Conservation (phyloP, 92 coral and sea anemone genomes). For the Umimayanthus chanpuru region DNA sequence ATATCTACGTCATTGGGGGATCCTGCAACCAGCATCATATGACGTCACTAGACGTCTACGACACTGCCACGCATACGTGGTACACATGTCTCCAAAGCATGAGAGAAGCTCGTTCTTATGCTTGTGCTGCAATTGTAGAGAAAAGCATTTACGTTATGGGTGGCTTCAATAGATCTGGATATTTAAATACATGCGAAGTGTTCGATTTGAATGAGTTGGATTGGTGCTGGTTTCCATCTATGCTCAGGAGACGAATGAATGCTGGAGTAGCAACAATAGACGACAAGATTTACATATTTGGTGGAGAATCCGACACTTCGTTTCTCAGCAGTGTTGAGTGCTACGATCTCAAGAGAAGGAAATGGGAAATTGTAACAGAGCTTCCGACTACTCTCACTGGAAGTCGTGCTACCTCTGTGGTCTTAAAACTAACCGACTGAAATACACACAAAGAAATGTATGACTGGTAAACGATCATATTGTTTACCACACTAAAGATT, state of each 20-base stretch:
- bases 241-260: constrained; percentile 55
- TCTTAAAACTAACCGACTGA: not conserved
- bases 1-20: constrained; percentile 61
- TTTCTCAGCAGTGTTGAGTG: constrained; percentile 58
- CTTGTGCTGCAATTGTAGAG: constrained; percentile 48
- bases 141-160: constrained; percentile 58
- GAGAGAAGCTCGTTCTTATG: constrained; percentile 58
- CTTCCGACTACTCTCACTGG: constrained; percentile 59
- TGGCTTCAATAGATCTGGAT: constrained; percentile 50
- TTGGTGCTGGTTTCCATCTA: constrained; percentile 53
- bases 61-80: constrained; percentile 29
- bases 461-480: not conserved
- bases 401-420: not conserved
- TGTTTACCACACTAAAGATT: too few species aligned
- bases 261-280: constrained; percentile 51
- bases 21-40: constrained; percentile 23
- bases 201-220: constrained; percentile 23
- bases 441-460: not conserved
- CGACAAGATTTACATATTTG: constrained; percentile 52
- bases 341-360: constrained; percentile 26
- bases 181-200: constrained; percentile 56
- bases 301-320: constrained; percentile 54
- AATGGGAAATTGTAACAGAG: constrained; percentile 41
- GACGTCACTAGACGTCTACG: constrained; percentile 21
- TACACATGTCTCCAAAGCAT: constrained; percentile 35